These are phyloP conservation scores for Chrysodeixis includens DNA, from an alignment of 2,888 invertebrate species.

Conservation along the genomic window DNA sequence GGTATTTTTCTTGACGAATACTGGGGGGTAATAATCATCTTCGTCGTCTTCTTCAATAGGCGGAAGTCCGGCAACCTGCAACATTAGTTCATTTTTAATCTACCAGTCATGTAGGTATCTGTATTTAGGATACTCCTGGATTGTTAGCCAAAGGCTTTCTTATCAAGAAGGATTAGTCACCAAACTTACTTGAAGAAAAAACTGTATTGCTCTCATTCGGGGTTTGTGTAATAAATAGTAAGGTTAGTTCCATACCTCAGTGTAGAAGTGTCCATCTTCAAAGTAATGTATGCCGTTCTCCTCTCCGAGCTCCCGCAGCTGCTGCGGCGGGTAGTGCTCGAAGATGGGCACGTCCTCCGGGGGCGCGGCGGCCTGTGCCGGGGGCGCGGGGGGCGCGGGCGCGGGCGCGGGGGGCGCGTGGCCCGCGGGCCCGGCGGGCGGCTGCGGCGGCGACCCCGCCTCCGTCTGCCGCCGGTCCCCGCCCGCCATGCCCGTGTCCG, in stretches of 20 bases:
- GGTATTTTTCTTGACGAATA: constrained; percentile 93
- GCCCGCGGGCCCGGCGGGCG: constrained; percentile 57
- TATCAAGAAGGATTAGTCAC: too few relatives aligned
- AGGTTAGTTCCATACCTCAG: constrained; percentile 90
- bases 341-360: constrained; percentile 69
- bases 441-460: constrained; percentile 45
- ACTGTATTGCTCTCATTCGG: too few relatives aligned
- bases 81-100: constrained; percentile 8
- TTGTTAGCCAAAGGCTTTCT: too few relatives aligned
- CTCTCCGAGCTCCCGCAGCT: constrained; percentile 92
- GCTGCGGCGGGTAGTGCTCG: constrained; percentile 90
- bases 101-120: background rate
- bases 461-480: constrained; percentile 72
- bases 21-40: constrained; percentile 92
- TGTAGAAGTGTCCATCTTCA: constrained; percentile 98
- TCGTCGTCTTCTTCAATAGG: constrained; percentile 94
- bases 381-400: constrained; percentile 81
- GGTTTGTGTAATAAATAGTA: background rate
- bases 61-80: constrained; percentile 91
- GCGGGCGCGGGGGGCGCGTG: constrained; percentile 55
- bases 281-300: constrained; percentile 97
- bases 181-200: too few relatives aligned
- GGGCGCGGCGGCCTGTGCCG: constrained; percentile 33
- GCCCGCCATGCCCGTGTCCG: constrained; percentile 74
- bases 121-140: too few relatives aligned